A percentile compares a stretch with the other conserved stretches of the same genome.
Conservation (phyloP, 1,140 invertebrate genomes). For the Pachyrhynchus sulphureomaculatus region DNA sequence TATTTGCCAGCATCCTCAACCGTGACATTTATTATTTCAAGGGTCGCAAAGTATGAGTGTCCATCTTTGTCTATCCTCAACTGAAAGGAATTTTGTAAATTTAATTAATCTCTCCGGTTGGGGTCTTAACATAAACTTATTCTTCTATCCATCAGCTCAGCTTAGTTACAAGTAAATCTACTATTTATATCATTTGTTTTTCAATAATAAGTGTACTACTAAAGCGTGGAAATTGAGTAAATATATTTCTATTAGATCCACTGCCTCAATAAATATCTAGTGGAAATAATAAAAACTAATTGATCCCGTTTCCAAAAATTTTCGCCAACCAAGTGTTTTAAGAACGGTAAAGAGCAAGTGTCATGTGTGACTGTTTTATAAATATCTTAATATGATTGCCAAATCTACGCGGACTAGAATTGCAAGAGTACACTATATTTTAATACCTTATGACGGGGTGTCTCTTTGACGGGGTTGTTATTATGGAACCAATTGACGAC, state of each 20-base stretch:
- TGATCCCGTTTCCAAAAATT: no score
- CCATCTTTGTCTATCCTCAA: slow-evolving; percentile 86
- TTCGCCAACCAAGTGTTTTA: no score
- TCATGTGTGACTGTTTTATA: neutral
- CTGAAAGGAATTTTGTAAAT: slow-evolving; percentile 57
- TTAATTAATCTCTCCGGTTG: neutral
- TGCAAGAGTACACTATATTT: neutral
- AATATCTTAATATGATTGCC: neutral
- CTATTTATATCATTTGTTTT: neutral
- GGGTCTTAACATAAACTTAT: neutral
- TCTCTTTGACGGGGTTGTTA: slow-evolving; percentile 73
- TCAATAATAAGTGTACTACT: neutral
- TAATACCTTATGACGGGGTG: slow-evolving; percentile 78
- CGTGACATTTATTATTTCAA: slow-evolving; percentile 91
- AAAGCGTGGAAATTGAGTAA: no score
- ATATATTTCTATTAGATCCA: neutral
- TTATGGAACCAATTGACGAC: slow-evolving; percentile 91
- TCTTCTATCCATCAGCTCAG: slow-evolving; percentile 7
- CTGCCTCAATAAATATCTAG: slow-evolving; percentile 4
- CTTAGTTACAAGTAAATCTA: neutral
- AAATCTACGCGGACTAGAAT: neutral
- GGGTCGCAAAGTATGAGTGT: slow-evolving; percentile 87
- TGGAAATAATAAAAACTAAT: slow-evolving; percentile 3
- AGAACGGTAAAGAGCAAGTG: neutral
- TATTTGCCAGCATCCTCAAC: slow-evolving; percentile 97